These are phyloP conservation scores for Siderastrea radians DNA, from an alignment of 92 coral and sea anemone genomes.

Conservation along the genomic window DNA sequence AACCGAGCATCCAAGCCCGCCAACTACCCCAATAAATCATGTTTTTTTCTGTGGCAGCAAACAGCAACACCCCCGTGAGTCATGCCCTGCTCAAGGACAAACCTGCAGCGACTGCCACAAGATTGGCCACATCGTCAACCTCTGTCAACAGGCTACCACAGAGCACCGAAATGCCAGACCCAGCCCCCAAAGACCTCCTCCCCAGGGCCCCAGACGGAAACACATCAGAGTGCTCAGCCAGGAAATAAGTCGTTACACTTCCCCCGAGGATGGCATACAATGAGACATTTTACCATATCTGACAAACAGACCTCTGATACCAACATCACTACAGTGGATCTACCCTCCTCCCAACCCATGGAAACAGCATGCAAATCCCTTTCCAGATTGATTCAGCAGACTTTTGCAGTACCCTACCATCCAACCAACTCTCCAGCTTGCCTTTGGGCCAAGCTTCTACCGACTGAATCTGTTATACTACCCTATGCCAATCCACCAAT, in stretches of 20 bases:
- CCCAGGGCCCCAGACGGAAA: conserved; percentile 7
- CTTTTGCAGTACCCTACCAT: conserved; percentile 57
- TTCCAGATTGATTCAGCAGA: conserved; percentile 58
- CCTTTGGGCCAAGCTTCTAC: conserved; percentile 38
- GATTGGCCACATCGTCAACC: conserved; percentile 43
- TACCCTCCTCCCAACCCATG: conserved; percentile 5
- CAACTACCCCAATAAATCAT: neutral
- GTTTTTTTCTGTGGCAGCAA: conserved; percentile 34
- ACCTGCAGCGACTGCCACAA: conserved; percentile 60
- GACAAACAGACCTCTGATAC: conserved; percentile 1
- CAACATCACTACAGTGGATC: neutral
- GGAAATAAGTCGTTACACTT: neutral
- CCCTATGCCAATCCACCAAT: conserved; percentile 62
- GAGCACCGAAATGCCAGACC: too few species aligned
- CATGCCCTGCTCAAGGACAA: conserved; percentile 24
- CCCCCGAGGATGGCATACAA: conserved; percentile 24
- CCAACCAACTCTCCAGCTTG: conserved; percentile 45
- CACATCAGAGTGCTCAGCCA: conserved; percentile 31
- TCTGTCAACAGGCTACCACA: conserved; percentile 30
- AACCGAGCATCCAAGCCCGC: conserved; percentile 4
- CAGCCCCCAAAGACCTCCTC: neutral
- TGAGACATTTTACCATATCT: conserved; percentile 42
- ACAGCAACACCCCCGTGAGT: neutral
- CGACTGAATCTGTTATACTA: conserved; percentile 14
- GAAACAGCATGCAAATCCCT: conserved; percentile 28